Base-by-base conservation (phyloP, 2,113 vertebrate species). In the Gopherus flavomarginatus region DNA sequence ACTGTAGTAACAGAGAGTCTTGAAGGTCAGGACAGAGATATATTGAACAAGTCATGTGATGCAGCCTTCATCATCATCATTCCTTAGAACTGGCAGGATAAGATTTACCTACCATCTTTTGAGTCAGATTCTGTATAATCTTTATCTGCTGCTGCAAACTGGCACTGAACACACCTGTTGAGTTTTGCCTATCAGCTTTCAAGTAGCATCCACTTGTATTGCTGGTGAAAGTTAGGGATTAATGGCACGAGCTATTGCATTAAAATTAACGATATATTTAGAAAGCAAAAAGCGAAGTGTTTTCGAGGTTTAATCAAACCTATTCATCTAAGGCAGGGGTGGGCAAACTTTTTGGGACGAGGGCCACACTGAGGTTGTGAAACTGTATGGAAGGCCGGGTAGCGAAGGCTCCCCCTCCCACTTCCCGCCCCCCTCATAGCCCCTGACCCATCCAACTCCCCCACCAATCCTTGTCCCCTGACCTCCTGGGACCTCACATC, bases 261-360 rank as follows among this genome's bases (percentile, higher is more conserved):
- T 52, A 59, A 47, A 9, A 26, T 3, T 9, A 86, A 29, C 9
- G 0, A 0, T 54, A 17, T 3, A 22, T 62, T 19, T 19, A 24
- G 56, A 82, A 82, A 65, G 49, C 38, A 56, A 3, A 0, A 26
- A 9, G 52, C 21, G 24, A 24, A 72, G 29, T 4, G 3, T 35
- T 77, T 92, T n/a, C 87, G 44, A 69, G 38, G 24, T 13, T 1
- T 11, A 3, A 29, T 21, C 49, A 78, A 91, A 42, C 10, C 24
- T 8, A 0, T 8, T 38, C 2, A 0, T 7, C 72, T 50, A 50
- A 50, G 50, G 50, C 52, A 52, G 52, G 50, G 50, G 13, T 50
- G 50, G 13, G 50, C 50, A 50, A 50, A 50, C 50, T 50, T 50
- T 50, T 50, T 50, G 50, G 50, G 50, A 14, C 50, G 50, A 50